Conservation (phyloP, 2,797 vertebrate species). For the Dendrocincla fuliginosa region DNA sequence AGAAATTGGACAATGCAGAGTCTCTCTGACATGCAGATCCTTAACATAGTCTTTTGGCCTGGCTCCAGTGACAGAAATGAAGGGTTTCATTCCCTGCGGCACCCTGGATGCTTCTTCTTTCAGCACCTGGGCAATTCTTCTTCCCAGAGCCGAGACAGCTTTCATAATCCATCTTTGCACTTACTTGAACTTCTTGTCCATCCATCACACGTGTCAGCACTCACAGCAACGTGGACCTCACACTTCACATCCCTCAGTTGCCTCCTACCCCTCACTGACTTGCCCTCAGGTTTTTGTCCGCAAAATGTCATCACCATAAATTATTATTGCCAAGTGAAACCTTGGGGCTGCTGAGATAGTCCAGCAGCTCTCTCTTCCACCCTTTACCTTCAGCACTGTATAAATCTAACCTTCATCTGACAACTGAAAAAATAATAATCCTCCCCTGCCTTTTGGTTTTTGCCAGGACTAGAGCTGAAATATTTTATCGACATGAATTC, state of each 20-base stretch:
- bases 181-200: not conserved
- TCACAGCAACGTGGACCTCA: not conserved
- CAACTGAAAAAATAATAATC: not conserved
- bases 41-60: not conserved
- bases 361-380: not conserved
- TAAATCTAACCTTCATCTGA: not conserved
- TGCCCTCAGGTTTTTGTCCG: not conserved
- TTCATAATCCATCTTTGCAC: conserved; percentile 1
- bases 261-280: not conserved
- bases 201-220: not conserved
- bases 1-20: not conserved
- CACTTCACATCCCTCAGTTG: not conserved
- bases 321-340: not conserved
- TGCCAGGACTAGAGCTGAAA: not conserved
- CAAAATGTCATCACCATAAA: not conserved
- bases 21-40: not conserved
- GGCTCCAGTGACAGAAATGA: not conserved
- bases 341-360: not conserved
- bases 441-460: not conserved
- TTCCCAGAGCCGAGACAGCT: not conserved
- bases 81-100: not conserved
- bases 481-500: not conserved
- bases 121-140: conserved; percentile 2
- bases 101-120: not conserved
- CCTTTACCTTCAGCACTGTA: not conserved